Percentiles rank a stretch among this genome's conserved stretches.
phyloP scores from a whole-genome alignment of 2,113 vertebrate species.

The Chunga burmeisteri region DNA sequence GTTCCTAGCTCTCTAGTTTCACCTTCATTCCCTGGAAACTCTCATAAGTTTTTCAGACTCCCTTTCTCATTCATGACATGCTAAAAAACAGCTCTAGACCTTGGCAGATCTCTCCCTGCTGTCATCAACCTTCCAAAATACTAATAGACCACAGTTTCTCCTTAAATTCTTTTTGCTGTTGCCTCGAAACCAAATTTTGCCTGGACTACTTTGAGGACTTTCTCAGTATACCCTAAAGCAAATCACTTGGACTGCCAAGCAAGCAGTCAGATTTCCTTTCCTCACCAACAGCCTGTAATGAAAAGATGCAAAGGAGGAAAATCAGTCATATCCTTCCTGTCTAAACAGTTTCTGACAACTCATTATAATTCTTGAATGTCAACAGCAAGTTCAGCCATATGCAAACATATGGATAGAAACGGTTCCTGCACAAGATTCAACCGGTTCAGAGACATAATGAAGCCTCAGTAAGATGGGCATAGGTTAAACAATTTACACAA shows the following conservation, averaged over 20 bases:
- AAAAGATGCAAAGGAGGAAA: slow-evolving; percentile 15
- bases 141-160: neutral
- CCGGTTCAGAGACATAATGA: neutral
- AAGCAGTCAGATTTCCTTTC: slow-evolving; percentile 12
- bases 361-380: slow-evolving; percentile 25
- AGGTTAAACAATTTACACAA: neutral
- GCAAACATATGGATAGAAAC: neutral
- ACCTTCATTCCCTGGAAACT: neutral
- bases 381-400: neutral
- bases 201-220: neutral
- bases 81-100: neutral
- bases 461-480: neutral
- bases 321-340: neutral
- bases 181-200: neutral
- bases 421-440: neutral
- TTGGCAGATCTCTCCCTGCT: neutral
- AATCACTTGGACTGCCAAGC: neutral
- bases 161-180: neutral
- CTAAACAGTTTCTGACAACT: slow-evolving; percentile 33
- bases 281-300: neutral
- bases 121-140: neutral
- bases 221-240: neutral
- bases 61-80: neutral
- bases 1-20: neutral
- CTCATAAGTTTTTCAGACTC: neutral